These are phyloP conservation scores for Mystacornis crossleyi DNA, from an alignment of 2,113 vertebrate species.

Conservation along the genomic window DNA sequence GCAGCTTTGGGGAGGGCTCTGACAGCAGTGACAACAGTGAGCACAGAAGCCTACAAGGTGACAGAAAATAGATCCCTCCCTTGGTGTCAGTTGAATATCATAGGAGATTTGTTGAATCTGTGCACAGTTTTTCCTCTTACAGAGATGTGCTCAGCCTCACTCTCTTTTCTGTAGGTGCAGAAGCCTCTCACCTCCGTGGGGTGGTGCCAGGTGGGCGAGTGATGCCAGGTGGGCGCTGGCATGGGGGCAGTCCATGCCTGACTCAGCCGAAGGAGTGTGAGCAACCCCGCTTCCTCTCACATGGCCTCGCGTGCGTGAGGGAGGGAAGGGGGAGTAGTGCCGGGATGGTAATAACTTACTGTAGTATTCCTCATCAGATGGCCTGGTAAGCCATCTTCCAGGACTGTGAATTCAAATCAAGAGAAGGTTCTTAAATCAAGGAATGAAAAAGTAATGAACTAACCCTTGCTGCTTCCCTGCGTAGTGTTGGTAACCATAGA, in stretches of 20 bases:
- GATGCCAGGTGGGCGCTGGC: neutral
- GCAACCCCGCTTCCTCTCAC: constrained; percentile 5
- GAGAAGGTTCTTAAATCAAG: constrained; percentile 2
- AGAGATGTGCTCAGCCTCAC: neutral
- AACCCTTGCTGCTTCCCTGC: neutral
- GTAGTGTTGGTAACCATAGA: neutral
- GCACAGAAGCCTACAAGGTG: neutral
- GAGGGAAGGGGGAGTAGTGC: neutral
- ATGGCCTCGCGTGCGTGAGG: neutral
- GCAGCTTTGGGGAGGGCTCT: neutral
- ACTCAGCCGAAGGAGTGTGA: constrained; percentile 42
- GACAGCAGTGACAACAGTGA: neutral
- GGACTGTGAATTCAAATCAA: neutral
- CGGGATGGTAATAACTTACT: neutral
- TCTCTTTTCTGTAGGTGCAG: constrained; percentile 25
- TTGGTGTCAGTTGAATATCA: neutral
- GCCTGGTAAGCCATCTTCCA: constrained; percentile 4
- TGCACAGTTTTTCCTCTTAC: constrained; percentile 21
- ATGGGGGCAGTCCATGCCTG: neutral
- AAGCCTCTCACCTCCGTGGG: constrained; percentile 6
- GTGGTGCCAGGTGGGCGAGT: neutral
- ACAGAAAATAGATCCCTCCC: neutral
- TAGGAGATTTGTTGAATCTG: constrained; percentile 7
- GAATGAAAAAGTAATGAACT: neutral
- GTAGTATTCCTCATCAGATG: constrained; percentile 31